These are phyloP conservation scores for Torymus aiolomorphi DNA, from an alignment of 2,888 invertebrate species.

Conservation along the genomic window DNA sequence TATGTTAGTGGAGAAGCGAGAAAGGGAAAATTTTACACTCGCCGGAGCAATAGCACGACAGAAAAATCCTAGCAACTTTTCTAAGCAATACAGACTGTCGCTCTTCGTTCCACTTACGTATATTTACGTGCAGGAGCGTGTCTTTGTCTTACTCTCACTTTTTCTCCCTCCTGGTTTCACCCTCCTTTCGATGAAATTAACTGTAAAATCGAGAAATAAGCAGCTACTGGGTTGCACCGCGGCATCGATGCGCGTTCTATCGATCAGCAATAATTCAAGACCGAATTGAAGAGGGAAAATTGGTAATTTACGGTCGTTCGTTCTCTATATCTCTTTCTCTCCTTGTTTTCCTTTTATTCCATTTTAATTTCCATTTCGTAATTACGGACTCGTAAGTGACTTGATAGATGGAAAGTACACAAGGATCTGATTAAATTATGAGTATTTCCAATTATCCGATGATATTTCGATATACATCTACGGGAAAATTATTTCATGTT, in stretches of 20 bases:
- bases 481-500: not conserved
- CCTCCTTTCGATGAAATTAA: slow-evolving; percentile 24
- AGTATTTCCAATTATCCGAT: slow-evolving; percentile 19
- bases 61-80: no score
- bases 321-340: not conserved
- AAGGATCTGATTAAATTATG: not conserved
- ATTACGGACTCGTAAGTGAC: slow-evolving; percentile 30
- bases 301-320: slow-evolving; percentile 36
- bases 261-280: slow-evolving; percentile 44
- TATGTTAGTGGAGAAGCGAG: not conserved
- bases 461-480: not conserved
- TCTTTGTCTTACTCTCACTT: not conserved
- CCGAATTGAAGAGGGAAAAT: slow-evolving; percentile 26
- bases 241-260: not conserved
- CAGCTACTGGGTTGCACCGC: not conserved
- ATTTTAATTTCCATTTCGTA: slow-evolving; percentile 35
- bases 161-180: not conserved
- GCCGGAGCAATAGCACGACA: no score
- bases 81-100: no score
- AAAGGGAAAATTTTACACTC: not conserved
- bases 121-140: no score
- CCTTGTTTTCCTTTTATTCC: slow-evolving; percentile 11
- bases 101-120: not conserved
- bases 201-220: slow-evolving; percentile 46
- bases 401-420: slow-evolving; percentile 11